Percentiles rank a stretch among this genome's conserved stretches.
These are phyloP conservation scores for Cordilura impudica DNA, from an alignment of 2,888 invertebrate species.

Conservation along the genomic window DNA sequence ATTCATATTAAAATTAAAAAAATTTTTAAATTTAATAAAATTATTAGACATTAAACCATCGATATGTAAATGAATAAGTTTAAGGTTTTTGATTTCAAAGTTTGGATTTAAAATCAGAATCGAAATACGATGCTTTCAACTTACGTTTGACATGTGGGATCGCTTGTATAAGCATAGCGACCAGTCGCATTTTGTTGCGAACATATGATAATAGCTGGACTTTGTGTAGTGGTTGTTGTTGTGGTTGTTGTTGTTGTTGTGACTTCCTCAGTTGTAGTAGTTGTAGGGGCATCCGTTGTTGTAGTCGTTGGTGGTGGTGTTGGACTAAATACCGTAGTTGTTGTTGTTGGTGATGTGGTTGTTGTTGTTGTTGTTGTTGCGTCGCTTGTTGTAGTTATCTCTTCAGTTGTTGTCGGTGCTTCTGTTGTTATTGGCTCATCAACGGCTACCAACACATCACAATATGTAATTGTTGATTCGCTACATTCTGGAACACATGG, in stretches of 20 bases:
- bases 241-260: constrained; percentile 15
- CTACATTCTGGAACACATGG: constrained; percentile 67
- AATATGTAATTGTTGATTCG: constrained; percentile 36
- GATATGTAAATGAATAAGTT: too few species aligned
- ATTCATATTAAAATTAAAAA: too few species aligned
- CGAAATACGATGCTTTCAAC: not conserved
- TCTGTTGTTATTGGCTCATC: constrained; percentile 33
- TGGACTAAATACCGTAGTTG: constrained; percentile 1
- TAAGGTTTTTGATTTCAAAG: too few species aligned
- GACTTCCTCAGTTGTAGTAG: not conserved
- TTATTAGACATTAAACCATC: too few species aligned
- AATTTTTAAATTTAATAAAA: too few species aligned
- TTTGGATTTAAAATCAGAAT: not conserved
- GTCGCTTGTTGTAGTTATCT: too few species aligned
- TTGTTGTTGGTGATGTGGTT: not conserved
- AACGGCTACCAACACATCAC: constrained; percentile 64
- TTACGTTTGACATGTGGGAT: constrained; percentile 68
- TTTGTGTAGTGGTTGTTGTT: constrained; percentile 23
- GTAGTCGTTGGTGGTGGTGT: not conserved
- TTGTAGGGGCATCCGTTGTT: constrained; percentile 7
- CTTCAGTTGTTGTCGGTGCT: not conserved
- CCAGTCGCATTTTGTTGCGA: constrained; percentile 53
- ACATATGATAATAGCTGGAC: constrained; percentile 27
- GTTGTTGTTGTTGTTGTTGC: constrained; percentile 14
- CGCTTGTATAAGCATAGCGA: constrained; percentile 65